Evolutionary conservation across 2,888 invertebrate species (phyloP).

Genomic region (Erebia ligea): DNA sequence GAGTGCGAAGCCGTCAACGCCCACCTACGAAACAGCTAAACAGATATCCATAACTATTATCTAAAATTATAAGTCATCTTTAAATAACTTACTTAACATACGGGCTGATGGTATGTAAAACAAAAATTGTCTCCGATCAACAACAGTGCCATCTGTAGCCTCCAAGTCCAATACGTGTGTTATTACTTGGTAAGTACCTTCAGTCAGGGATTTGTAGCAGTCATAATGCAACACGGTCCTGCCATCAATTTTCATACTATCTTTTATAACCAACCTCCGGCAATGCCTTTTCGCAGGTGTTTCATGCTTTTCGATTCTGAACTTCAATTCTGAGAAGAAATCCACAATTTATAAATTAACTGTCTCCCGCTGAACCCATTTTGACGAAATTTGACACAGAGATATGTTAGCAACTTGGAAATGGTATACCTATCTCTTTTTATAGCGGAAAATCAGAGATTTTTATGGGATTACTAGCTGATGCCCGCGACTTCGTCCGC

Average conservation of each 20-base stretch:
- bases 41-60: no score
- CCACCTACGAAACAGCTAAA: no score
- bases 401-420: background rate
- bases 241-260: background rate
- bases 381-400: background rate
- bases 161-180: slow-evolving; percentile 11
- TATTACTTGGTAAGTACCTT: background rate
- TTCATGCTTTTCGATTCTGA: background rate
- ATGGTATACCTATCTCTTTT: no score
- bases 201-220: slow-evolving; percentile 1
- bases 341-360: no score
- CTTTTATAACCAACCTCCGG: background rate
- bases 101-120: slow-evolving; percentile 11
- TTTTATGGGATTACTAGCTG: no score
- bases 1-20: no score
- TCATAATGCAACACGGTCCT: slow-evolving; percentile 13
- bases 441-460: no score
- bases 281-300: background rate
- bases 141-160: slow-evolving; percentile 6
- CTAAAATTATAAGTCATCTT: no score
- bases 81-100: slow-evolving; percentile 16
- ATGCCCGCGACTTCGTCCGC: no score
- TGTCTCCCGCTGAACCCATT: no score
- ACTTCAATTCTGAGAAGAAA: slow-evolving; percentile 16
- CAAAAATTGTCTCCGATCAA: slow-evolving; percentile 1